Percentiles rank a stretch among this genome's conserved stretches.
Evolutionary conservation across 64 coral and sea anemone genomes (phyloP).

Genomic region (Montipora foliosa): DNA sequence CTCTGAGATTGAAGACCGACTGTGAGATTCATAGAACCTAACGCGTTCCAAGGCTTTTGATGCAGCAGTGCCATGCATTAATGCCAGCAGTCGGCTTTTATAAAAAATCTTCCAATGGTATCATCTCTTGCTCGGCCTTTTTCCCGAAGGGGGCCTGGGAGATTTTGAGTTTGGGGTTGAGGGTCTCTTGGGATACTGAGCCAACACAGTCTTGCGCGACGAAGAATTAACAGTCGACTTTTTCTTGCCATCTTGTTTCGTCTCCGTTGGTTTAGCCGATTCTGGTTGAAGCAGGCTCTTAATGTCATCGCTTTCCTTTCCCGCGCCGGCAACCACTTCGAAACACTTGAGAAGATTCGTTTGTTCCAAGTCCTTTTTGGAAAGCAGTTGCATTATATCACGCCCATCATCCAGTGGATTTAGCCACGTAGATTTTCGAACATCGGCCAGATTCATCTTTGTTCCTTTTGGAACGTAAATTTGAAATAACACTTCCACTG

Average conservation of each 20-base stretch:
- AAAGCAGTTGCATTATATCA: constrained; percentile 88
- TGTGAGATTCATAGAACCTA: too few relatives aligned
- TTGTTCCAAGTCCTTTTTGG: constrained; percentile 94
- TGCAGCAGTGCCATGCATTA: too few relatives aligned
- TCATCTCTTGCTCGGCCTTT: constrained; percentile 40
- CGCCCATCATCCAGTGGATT: constrained; percentile 92
- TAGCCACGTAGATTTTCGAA: constrained; percentile 98
- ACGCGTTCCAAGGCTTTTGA: too few relatives aligned
- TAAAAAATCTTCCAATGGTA: too few relatives aligned
- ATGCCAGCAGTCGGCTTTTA: too few relatives aligned
- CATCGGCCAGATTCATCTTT: constrained; percentile 80
- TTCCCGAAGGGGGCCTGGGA: constrained; percentile 33
- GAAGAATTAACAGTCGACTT: neutral
- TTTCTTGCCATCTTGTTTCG: constrained; percentile 42
- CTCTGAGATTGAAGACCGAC: too few relatives aligned
- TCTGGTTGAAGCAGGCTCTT: constrained; percentile 80
- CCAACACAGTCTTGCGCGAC: constrained; percentile 35
- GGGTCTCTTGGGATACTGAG: constrained; percentile 68
- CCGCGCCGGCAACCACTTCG: constrained; percentile 75
- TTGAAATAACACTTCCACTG: constrained; percentile 94
- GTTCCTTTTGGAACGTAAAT: constrained; percentile 99
- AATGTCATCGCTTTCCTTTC: constrained; percentile 86
- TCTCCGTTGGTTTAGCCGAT: constrained; percentile 60
- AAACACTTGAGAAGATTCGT: constrained; percentile 90
- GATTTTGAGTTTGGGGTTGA: constrained; percentile 54